Conservation (phyloP, 2,888 invertebrate genomes). For the Chrysolina americana region DNA sequence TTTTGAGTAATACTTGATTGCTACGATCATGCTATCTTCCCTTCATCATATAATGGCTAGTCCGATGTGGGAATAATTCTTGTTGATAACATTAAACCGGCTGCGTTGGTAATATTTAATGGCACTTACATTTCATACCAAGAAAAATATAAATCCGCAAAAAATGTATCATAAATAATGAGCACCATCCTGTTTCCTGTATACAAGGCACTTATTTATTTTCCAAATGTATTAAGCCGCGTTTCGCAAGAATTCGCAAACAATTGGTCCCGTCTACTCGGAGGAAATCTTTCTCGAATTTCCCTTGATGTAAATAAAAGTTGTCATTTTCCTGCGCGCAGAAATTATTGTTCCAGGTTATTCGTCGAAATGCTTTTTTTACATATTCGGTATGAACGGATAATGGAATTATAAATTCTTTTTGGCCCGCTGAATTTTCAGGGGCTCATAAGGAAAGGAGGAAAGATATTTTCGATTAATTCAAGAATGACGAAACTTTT, state of each 20-base stretch:
- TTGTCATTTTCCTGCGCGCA: slow-evolving; percentile 64
- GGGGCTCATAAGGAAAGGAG: background rate
- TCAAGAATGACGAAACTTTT: no score
- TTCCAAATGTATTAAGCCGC: slow-evolving; percentile 67
- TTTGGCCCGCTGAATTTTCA: slow-evolving; percentile 15
- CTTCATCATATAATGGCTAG: no score
- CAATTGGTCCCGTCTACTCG: slow-evolving; percentile 62
- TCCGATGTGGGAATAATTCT: background rate
- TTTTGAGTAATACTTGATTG: no score
- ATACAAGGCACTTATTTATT: slow-evolving; percentile 65
- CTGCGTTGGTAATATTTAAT: slow-evolving; percentile 67
- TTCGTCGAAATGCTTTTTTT: slow-evolving; percentile 47
- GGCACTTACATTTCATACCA: slow-evolving; percentile 64
- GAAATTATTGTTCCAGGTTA: slow-evolving; percentile 60
- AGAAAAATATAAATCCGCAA: slow-evolving; percentile 69
- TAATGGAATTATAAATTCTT: slow-evolving; percentile 41
- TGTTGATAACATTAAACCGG: slow-evolving; percentile 49
- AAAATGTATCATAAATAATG: slow-evolving; percentile 69
- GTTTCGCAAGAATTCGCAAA: slow-evolving; percentile 63
- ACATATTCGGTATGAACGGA: slow-evolving; percentile 37
- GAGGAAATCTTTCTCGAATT: slow-evolving; percentile 67
- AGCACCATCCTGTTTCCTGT: slow-evolving; percentile 68
- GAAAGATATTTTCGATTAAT: background rate
- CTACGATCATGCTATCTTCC: no score
- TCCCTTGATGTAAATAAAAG: slow-evolving; percentile 69